Conservation (phyloP, 2,113 vertebrate genomes). For the Aegotheles bennettii region DNA sequence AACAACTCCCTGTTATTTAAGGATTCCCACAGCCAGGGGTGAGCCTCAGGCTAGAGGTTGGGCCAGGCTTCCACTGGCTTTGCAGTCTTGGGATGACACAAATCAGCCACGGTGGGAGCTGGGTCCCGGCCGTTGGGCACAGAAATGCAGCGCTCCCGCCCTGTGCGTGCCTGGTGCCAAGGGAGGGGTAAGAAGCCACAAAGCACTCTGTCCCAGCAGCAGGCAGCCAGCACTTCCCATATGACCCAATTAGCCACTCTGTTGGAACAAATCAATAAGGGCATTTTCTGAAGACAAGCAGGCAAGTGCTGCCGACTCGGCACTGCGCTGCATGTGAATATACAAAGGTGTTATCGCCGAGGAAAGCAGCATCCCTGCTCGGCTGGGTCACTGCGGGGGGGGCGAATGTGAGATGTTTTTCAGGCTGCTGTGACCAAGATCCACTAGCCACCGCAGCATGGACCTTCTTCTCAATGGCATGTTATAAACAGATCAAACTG, state of each 20-base stretch:
- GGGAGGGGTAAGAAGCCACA: neutral
- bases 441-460: rapidly evolving
- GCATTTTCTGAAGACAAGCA: constrained; percentile 31
- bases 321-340: neutral
- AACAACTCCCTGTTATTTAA: neutral
- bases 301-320: constrained; percentile 29
- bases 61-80: neutral
- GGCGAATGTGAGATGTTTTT: neutral
- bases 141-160: rapidly evolving
- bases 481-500: neutral
- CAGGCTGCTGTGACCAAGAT: neutral
- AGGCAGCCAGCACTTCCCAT: constrained; percentile 12
- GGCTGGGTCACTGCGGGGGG: neutral
- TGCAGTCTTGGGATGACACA: neutral
- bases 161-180: rapidly evolving
- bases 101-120: neutral
- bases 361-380: rapidly evolving
- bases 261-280: constrained; percentile 52
- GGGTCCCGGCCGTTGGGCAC: rapidly evolving
- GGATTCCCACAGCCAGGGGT: neutral
- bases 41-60: neutral
- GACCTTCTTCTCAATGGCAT: neutral
- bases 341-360: neutral
- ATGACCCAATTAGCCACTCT: constrained; percentile 65
- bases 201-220: neutral